Base-by-base conservation (phyloP, 2,888 invertebrate genomes). In the Lycophotia porphyrea region DNA sequence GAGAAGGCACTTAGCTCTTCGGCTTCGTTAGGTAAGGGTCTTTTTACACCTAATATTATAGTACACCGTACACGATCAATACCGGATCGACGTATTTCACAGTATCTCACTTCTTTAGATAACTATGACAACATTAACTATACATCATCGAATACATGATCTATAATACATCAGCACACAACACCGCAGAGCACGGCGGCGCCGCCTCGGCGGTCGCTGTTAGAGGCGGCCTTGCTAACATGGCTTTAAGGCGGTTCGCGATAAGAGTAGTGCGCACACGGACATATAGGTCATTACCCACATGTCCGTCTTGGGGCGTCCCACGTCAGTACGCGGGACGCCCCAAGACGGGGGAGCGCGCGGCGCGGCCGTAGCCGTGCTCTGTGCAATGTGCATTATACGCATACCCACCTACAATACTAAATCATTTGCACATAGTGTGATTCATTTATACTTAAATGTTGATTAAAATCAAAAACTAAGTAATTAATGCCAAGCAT, bases 391-490 rank as follows among this genome's bases (percentile, higher is more conserved):
- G 52, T 24, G 11, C n/a, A 5, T 55, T 27, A 55, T 13, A 24
- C 52, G 36, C 5, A 44, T 18, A 44, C 8, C 8, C 31, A 58
- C 21, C 60, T 27, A 34, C 60, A 60, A 34, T 34, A 24, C n/a
- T n/a, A 5, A 24, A 24, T 13, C 61, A 36, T 63, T 63, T 39
- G 15, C 18, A 18, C 39, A n/a, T 39, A n/a, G 36, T 61, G 39
- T 39, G 39, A 15, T 15, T 63, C 63, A 39, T 63, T 34, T 27
- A 44, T 24, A 55, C 34, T 42, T 24, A 60, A 34, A 42, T 34
- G 13, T 78, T 70, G 47, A 67, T 39, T 68, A 13, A 60, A 49
- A 60, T 78, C 70, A 78, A 68, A 68, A 58, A 72, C 42, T n/a
- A 27, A 60, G 49, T 42, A n/a, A 39, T 63, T 39, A n/a, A 39